Evolutionary conservation across 92 coral and sea anemone species (phyloP).

Genomic region (Nematostella vectensis): DNA sequence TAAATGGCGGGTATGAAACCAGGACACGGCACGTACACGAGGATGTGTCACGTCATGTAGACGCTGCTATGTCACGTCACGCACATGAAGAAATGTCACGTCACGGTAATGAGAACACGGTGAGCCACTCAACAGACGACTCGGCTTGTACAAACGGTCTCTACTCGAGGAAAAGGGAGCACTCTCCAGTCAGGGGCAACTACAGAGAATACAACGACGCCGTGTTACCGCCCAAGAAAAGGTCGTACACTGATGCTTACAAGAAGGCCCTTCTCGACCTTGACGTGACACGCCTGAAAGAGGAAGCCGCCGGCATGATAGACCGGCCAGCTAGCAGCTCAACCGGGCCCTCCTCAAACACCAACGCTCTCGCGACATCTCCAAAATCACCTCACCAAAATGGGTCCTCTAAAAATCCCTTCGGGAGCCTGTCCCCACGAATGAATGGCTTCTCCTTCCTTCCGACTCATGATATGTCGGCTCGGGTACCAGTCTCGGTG

Average conservation of each 20-base stretch:
- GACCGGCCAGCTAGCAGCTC: no score
- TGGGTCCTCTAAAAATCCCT: background rate
- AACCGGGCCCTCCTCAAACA: no score
- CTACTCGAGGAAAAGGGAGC: conserved; percentile 15
- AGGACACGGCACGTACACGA: no score
- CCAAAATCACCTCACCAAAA: background rate
- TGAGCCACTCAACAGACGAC: no score
- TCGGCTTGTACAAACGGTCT: no score
- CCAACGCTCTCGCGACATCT: no score
- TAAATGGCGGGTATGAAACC: background rate
- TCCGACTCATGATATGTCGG: background rate
- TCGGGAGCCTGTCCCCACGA: background rate
- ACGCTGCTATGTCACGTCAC: background rate
- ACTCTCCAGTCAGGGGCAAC: conserved; percentile 18
- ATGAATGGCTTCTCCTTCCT: background rate
- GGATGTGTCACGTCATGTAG: no score
- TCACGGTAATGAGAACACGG: background rate
- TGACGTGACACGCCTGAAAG: background rate
- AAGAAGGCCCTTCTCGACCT: background rate
- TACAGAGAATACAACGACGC: conserved; percentile 1
- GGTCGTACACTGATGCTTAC: background rate
- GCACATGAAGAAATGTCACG: no score
- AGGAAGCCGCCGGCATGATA: background rate
- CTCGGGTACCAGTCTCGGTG: background rate
- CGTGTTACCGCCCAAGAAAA: conserved; percentile 17